phyloP scores from a whole-genome alignment of 2,113 vertebrate genomes.

The Indicator indicator region DNA sequence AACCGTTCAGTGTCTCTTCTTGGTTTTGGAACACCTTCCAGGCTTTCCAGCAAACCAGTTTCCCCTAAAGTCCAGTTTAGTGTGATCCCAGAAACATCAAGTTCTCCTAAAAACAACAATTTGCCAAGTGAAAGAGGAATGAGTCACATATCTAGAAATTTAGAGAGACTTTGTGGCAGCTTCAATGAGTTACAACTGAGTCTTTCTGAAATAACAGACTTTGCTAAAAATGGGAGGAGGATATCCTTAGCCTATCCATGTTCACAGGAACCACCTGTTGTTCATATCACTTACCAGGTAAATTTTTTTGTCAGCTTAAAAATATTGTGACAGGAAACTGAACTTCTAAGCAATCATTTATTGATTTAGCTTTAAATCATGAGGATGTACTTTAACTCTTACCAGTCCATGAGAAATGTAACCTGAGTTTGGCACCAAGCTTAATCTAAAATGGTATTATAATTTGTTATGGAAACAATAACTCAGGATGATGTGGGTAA shows the following conservation, averaged over 20 bases:
- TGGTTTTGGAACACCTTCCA: constrained; percentile 71
- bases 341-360: not conserved
- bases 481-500: not conserved
- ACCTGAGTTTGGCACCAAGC: not conserved
- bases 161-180: constrained; percentile 84
- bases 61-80: constrained; percentile 74
- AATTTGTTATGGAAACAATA: not conserved
- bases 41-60: constrained; percentile 74
- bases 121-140: constrained; percentile 72
- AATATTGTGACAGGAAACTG: not conserved
- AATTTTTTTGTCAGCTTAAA: not conserved
- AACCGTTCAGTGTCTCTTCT: constrained; percentile 76
- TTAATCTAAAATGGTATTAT: not conserved
- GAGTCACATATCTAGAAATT: constrained; percentile 81
- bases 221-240: constrained; percentile 84
- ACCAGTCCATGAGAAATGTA: not conserved
- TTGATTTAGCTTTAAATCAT: not conserved
- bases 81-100: constrained; percentile 55
- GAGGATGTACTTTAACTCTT: not conserved
- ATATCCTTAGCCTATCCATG: constrained; percentile 75
- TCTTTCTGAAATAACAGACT: constrained; percentile 82
- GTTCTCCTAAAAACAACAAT: constrained; percentile 71
- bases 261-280: constrained; percentile 81
- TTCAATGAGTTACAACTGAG: constrained; percentile 85
- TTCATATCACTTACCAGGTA: constrained; percentile 90